Evolutionary conservation across 2,113 vertebrate genomes (phyloP).

Genomic region (Agapornis roseicollis): DNA sequence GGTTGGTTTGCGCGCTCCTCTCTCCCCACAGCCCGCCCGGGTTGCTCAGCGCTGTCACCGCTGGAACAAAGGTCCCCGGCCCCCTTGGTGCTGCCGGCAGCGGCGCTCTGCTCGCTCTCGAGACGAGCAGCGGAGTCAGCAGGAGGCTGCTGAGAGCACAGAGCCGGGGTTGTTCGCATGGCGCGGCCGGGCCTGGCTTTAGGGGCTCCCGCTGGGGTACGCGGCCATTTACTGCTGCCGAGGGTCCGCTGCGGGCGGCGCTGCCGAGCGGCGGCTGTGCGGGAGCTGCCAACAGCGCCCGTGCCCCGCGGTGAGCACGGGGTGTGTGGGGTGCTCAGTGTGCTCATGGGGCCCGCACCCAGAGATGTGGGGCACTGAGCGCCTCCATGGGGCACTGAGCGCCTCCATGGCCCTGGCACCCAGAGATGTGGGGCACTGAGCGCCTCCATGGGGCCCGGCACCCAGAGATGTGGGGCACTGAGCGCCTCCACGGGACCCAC

Average conservation of each 20-base stretch:
- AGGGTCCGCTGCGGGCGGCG: not conserved
- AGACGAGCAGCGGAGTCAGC: conserved; percentile 59
- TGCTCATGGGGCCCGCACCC: rapidly evolving
- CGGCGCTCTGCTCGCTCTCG: conserved; percentile 4
- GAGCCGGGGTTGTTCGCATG: conserved; percentile 33
- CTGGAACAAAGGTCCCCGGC: conserved; percentile 19
- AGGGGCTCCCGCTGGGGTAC: conserved; percentile 15
- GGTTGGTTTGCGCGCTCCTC: conserved; percentile 11
- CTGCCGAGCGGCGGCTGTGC: not conserved
- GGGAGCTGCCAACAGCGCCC: not conserved
- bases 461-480: not conserved
- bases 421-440: not conserved
- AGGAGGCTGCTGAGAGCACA: conserved; percentile 48
- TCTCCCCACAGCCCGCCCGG: not conserved
- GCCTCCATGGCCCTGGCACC: rapidly evolving
- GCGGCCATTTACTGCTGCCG: conserved; percentile 31
- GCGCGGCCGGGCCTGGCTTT: not conserved
- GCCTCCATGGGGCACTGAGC: no score
- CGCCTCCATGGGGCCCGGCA: rapidly evolving
- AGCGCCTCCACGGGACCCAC: no score
- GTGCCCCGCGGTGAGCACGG: not conserved
- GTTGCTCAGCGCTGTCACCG: conserved; percentile 59
- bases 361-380: not conserved
- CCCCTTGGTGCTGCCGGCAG: conserved; percentile 42
- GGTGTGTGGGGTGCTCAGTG: not conserved